Evolutionary conservation across 2,113 vertebrate species (phyloP), one percentile per base, ranked within the genome.

Genomic region (Mungos mungo): DNA sequence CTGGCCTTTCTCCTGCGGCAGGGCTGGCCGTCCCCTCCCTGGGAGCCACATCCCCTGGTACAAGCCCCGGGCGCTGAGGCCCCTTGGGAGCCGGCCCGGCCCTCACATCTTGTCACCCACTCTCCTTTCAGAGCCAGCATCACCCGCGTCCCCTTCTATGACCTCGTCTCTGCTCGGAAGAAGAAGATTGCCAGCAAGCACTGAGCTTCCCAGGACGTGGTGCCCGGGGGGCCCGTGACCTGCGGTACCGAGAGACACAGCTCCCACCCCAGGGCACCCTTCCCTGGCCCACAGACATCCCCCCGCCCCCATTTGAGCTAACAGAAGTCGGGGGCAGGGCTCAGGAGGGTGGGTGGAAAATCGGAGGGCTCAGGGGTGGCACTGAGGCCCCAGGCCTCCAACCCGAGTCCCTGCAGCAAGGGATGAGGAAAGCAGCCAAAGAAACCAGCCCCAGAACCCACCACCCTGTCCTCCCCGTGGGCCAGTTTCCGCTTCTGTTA

Each of bases 81-180:
- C 10, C 29, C 7, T 10, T 50, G 5, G 52, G 12, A 5, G 60
- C 27, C 31, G 66, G 27, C 66, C 3, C 83, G 93, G 69, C 41
- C 96, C 91, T 89, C 57, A 95, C 5, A 52, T 79, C 88, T 8
- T 23, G 71, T 94, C 19, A 91, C 96, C n/a, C 11, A 35, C 31
- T 74, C 69, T 81, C 74, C 27, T 92, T 96, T 74, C 98, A 99
- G 99, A 92, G 99, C 99, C 29, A 99, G 99, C 88, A 99, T 99
- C 98, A 99, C 99, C 84, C 99, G 99, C 31, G 99, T 99, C 95
- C 99, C 99, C 4, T 99, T 99, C 98, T 99, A 99, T 9, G 99
- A 99, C 97, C 98, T 99, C 93, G 99, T 99, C 31, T 99, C 99
- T 8, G 98, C 99, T 29, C 99, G 99, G 77, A 99, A 99, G 98